phyloP scores from a whole-genome alignment of 1,140 invertebrate genomes.

The Aphelenchoides besseyi region DNA sequence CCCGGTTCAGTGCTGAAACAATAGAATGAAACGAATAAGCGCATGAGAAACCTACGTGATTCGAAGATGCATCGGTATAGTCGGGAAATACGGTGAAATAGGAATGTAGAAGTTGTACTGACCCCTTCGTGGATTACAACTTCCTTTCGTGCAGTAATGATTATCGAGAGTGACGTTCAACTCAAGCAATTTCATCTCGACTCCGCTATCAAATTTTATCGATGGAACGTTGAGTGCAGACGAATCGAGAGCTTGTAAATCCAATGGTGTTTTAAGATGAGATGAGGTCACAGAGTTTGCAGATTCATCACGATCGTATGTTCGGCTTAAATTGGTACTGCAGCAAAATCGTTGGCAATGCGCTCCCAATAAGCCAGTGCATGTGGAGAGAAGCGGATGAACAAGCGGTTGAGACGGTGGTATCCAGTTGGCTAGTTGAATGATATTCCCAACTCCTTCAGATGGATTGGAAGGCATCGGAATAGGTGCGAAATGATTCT shows the following conservation, averaged over 20 bases:
- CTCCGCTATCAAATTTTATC: conserved; percentile 11
- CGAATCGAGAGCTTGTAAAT: neutral
- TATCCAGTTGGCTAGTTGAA: conserved; percentile 19
- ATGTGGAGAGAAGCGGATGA: conserved; percentile 6
- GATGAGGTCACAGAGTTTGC: conserved; percentile 4
- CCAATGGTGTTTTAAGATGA: neutral
- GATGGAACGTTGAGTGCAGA: neutral
- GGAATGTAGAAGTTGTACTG: conserved; percentile 58
- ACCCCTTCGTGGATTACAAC: conserved; percentile 48
- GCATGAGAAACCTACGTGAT: conserved; percentile 43
- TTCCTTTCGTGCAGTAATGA: conserved; percentile 51
- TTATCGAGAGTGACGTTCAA: conserved; percentile 55
- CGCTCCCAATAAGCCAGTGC: neutral
- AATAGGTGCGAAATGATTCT: conserved; percentile 22
- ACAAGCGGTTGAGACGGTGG: conserved; percentile 26
- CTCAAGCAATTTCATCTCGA: conserved; percentile 34
- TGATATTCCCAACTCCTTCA: conserved; percentile 20
- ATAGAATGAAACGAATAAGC: conserved; percentile 7
- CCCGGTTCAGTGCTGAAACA: conserved; percentile 38
- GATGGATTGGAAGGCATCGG: conserved; percentile 5
- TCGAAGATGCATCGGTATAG: conserved; percentile 45
- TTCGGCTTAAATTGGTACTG: neutral
- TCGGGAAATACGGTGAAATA: conserved; percentile 54
- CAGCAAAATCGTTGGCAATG: conserved; percentile 13
- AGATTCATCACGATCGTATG: neutral